These are phyloP conservation scores for Oryzaephilus surinamensis DNA, from an alignment of 1,140 invertebrate species.

Conservation along the genomic window DNA sequence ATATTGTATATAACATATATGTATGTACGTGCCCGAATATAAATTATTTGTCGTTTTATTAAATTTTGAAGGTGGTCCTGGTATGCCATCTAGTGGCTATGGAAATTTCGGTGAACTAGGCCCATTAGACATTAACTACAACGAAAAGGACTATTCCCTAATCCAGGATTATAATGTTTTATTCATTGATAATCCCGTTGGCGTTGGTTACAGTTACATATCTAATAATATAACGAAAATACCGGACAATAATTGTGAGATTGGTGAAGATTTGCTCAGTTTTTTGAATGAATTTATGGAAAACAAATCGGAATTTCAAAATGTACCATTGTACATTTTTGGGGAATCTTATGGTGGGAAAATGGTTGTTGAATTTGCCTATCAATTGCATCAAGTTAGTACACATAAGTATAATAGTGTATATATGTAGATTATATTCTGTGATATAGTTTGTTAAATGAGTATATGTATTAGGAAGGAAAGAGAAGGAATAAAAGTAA, in stretches of 20 bases:
- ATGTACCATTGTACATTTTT: slow-evolving; percentile 53
- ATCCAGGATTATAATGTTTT: slow-evolving; percentile 50
- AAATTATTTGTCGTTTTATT: no score
- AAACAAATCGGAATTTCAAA: slow-evolving; percentile 40
- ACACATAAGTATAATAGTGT: neutral
- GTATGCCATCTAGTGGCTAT: slow-evolving; percentile 46
- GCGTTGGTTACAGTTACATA: slow-evolving; percentile 56
- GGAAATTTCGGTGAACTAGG: slow-evolving; percentile 53
- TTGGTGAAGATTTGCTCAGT: slow-evolving; percentile 47
- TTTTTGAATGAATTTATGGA: slow-evolving; percentile 44
- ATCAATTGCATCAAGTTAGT: slow-evolving; percentile 31
- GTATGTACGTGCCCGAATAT: no score
- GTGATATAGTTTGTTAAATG: neutral
- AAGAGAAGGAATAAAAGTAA: slow-evolving; percentile 8
- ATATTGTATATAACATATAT: no score
- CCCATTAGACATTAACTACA: slow-evolving; percentile 41
- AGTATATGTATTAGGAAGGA: neutral
- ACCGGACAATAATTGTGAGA: slow-evolving; percentile 46
- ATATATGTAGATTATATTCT: neutral
- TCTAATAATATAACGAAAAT: slow-evolving; percentile 37
- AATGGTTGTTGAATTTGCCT: slow-evolving; percentile 49
- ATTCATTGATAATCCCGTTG: slow-evolving; percentile 60
- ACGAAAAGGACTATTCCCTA: slow-evolving; percentile 46
- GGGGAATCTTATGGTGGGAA: slow-evolving; percentile 61
- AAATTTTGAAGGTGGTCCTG: slow-evolving; percentile 37